phyloP scores from a whole-genome alignment of 2,113 vertebrate species.

The Lagopus muta region DNA sequence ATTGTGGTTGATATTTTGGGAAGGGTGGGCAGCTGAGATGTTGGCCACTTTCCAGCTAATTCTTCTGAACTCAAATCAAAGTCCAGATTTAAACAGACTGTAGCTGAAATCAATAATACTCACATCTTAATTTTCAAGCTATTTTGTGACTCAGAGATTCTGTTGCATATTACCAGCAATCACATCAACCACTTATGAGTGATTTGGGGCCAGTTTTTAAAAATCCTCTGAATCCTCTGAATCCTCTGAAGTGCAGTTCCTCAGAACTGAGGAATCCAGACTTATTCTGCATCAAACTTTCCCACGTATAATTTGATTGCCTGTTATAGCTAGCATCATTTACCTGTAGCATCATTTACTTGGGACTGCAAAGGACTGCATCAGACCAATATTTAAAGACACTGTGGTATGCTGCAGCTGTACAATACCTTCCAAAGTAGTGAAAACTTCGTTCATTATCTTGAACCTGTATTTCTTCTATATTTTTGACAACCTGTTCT shows the following conservation, averaged over 20 bases:
- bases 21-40: neutral
- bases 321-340: neutral
- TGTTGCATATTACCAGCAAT: neutral
- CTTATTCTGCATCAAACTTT: neutral
- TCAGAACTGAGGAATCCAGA: neutral
- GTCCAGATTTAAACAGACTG: neutral
- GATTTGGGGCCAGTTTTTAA: neutral
- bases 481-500: neutral
- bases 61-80: conserved; percentile 24
- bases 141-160: neutral
- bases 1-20: neutral
- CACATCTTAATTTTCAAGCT: neutral
- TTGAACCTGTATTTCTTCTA: neutral
- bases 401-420: neutral
- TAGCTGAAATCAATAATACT: neutral
- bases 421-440: neutral
- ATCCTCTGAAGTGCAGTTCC: neutral
- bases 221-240: too few species aligned
- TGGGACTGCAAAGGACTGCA: neutral
- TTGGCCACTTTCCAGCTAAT: neutral
- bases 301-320: neutral
- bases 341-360: neutral
- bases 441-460: neutral
- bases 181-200: neutral
- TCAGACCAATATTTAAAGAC: neutral